Evolutionary conservation across 2,113 vertebrate species (phyloP), one percentile per base, ranked within the genome.

Genomic region (Corythornis vintsioides): DNA sequence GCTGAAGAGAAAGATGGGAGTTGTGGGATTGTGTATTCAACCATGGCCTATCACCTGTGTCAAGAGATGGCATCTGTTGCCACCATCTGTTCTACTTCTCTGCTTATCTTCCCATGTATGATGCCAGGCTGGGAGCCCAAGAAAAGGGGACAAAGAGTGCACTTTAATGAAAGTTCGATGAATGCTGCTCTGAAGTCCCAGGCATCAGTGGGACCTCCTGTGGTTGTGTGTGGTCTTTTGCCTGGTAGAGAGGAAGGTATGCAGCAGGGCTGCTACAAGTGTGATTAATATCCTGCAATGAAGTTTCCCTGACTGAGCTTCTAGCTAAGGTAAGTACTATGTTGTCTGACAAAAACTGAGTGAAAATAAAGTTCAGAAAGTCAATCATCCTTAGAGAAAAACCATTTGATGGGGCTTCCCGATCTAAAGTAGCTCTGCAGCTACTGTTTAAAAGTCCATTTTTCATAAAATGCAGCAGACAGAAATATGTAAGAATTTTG

Each of bases 41-140:
- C 60, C 19, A 5, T 3, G 10, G 52, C 64, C 56, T 77, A 93
- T 91, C 79, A 81, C 79, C 79, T 67, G 4, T 75, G 60, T 88
- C 2, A 9, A 83, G 83, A 56, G 71, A 40, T 52, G 48, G 48
- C 88, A 94, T 91, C 94, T 96, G 80, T 93, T 93, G 65, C 20
- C 24, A 40, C 86, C 80, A 72, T 81, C 86, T 95, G 69, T 86
- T 94, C 47, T 31, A 4, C 61, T 83, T 85, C 52, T 71, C 69
- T 93, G 75, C 65, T 83, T 80, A 67, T 90, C 72, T 89, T 90
- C 35, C 73, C 53, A 42, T 3, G 0, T 88, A 67, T 24, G 69
- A 48, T 70, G 50, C 52, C 43, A 70, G 50, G 13, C 85, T 86
- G 89, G 71, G 52, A 87, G 85, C 69, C 64, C 48, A 61, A 66